Evolutionary conservation across 2,113 vertebrate genomes (phyloP), one percentile per base, ranked within the genome.

Genomic region (Microtus ochrogaster): DNA sequence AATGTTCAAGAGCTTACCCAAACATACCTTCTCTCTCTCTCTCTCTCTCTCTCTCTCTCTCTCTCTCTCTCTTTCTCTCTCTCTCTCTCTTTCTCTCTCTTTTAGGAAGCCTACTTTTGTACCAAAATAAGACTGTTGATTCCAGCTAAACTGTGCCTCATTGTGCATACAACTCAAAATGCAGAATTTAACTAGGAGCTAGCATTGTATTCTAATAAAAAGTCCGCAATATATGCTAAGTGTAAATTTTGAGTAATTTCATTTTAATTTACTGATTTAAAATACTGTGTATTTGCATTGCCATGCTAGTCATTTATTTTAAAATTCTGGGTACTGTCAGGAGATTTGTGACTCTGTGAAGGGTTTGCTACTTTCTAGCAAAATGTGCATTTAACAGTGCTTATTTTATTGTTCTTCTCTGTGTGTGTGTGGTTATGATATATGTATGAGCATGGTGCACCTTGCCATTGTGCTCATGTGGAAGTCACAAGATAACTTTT

Each of bases 211-310:
- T 88, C 55, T 87, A 47, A 17, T 41, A 11, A 24, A 22, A 10
- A 92, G 76, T 63, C 61, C 17, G 79, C 12, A 55, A 70, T 86
- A 21, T 76, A 10, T 28, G 68, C 55, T 85, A 93, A 61, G 61
- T 81, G 68, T 73, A 83, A 66, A 83, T 82, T 90, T 82, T 73
- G n/a, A 44, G 14, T 77, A 21, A 95, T 79, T 94, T 83, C 93
- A 26, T 93, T 92, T 88, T 91, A 78, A 39, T 63, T 66, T 39
- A 77, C 24, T 52, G 66, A 33, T 89, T 86, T 36, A 85, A 81
- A 85, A 49, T 70, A 26, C 41, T 36, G 41, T 52, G 1, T 11
- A 11, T 73, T 95, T 92, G 28, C 12, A 22, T 19, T 91, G 76
- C 47, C 28, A 39, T 58, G 5, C 39, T 77, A 77, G 36, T 77